Base-by-base conservation (phyloP, 1,140 invertebrate genomes). In the Saxidomus purpurata region DNA sequence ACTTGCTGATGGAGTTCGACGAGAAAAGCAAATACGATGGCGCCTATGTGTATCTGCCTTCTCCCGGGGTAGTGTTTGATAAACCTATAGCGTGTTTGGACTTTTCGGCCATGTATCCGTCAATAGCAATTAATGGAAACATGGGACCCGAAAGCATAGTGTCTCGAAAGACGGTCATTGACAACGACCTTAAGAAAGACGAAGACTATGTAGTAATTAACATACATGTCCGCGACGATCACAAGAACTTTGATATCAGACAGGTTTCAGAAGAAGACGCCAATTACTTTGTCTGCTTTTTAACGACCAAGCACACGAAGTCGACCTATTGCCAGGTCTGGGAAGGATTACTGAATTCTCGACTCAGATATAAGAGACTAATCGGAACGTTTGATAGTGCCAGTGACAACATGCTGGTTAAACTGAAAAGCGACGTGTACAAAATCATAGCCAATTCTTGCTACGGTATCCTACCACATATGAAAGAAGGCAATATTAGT, bases 11-110 rank as follows among this genome's bases (percentile, higher is more conserved):
- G 31, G 31, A 63, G 19, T 63, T 63, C 19, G 59, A 63, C 31
- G 67, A 69, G 28, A 69, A 69, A 31, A 69, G 67, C 67, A 34
- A 69, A 69, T 69, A 69, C 36, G 67, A 69, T 25, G 67, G 67
- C 3, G 67, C 67, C 4, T 69, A 36, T 19, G 67, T 69, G 4
- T 69, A 69, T 22, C 28, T 69, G 67, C 67, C 67, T 15, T 36
- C 28, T 15, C 67, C 67, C 4, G 67, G 67, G 4, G 67, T 69
- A 4, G 67, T 36, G 36, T 69, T 69, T 11, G 67, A 69, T 11
- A 13, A 69, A 38, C 67, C 67, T 2, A 38, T 69, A 1, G 67
- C 67, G 4, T 69, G 67, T 69, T 31, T 69, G 22, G 67, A 69
- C 67, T 63, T 63, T 22, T 63, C 59, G 22, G 22, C 59, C 31